Percentiles rank a stretch among this genome's conserved stretches.
Conservation (phyloP, 2,113 vertebrate species). For the Grammomys dolichurus region DNA sequence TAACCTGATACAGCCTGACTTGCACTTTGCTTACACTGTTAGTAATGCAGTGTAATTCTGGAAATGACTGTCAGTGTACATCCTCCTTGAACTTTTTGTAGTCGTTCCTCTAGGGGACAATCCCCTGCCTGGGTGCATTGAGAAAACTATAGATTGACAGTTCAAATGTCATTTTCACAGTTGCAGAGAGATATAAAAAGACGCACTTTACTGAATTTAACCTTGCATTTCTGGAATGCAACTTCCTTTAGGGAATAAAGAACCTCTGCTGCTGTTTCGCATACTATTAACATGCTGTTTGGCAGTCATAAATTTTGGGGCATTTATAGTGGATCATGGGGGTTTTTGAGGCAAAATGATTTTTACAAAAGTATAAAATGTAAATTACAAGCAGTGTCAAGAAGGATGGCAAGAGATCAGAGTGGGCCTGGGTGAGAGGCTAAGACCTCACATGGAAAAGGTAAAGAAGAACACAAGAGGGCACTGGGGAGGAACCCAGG, state of each 20-base stretch:
- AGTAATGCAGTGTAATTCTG: neutral
- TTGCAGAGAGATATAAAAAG: conserved; percentile 14
- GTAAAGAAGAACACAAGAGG: neutral
- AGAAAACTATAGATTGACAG: conserved; percentile 22
- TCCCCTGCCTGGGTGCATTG: neutral
- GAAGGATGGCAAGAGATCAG: conserved; percentile 3
- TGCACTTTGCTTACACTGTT: neutral
- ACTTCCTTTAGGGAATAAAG: neutral
- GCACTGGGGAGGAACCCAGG: neutral
- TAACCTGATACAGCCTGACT: neutral
- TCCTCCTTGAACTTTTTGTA: neutral
- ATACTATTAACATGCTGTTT: neutral
- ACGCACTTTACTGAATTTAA: neutral
- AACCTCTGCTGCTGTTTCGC: neutral
- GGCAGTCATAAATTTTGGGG: neutral
- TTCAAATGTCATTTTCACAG: conserved; percentile 13
- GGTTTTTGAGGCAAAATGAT: conserved; percentile 26
- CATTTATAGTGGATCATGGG: neutral
- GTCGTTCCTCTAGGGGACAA: neutral
- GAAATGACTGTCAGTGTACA: neutral
- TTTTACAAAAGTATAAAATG: conserved; percentile 19
- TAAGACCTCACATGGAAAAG: neutral
- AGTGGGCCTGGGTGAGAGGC: neutral
- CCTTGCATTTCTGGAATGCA: neutral
- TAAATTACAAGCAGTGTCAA: conserved; percentile 46